Evolutionary conservation across 2,888 invertebrate species (phyloP), one percentile per base, ranked within the genome.

Genomic region (Meiosimyza decipiens): DNA sequence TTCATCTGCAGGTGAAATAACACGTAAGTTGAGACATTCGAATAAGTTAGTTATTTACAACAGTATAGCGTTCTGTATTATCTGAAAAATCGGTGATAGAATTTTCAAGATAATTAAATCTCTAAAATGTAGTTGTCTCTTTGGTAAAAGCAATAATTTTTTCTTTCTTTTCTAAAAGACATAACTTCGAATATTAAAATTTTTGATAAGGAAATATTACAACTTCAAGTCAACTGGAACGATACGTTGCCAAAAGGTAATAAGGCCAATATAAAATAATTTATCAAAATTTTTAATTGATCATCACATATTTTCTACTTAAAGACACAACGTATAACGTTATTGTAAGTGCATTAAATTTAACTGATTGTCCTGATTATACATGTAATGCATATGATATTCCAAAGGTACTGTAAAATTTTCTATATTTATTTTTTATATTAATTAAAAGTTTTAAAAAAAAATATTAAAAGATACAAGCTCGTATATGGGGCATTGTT

Each of bases 261-360:
- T 33, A 57, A 28, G 9, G 49, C 7, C 28, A 15, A 28, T 47
- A 28, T 49, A 22, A 3, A 16, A 64, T 63, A 2, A 13, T 16
- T 1, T 69, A 64, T 40, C 7, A 16, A 72, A 28, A 49, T 18
- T 0, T 52, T 55, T 13, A 5, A 7, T 54, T 33, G 22, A 54
- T 15, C 15, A 54, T 40, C n/a, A n/a, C 16, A 40, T 40, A 50
- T 22, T 40, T 40, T 40, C 7, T 59, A 54, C 40, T 54, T 68
- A 54, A 57, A 86, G 86, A 79, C 51, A 84, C 83, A 51, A 82
- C 77, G 18, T 82, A 84, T 60, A 85, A 85, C 71, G 78, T 85
- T 16, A 79, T 82, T 40, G 81, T 84, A 33, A 84, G 75, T 55
- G 80, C 85, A 0, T 62, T 80, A 6, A 84, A 85, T 54, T 72